phyloP scores from a whole-genome alignment of 2,888 invertebrate genomes.

The Drosophila mayaguana region DNA sequence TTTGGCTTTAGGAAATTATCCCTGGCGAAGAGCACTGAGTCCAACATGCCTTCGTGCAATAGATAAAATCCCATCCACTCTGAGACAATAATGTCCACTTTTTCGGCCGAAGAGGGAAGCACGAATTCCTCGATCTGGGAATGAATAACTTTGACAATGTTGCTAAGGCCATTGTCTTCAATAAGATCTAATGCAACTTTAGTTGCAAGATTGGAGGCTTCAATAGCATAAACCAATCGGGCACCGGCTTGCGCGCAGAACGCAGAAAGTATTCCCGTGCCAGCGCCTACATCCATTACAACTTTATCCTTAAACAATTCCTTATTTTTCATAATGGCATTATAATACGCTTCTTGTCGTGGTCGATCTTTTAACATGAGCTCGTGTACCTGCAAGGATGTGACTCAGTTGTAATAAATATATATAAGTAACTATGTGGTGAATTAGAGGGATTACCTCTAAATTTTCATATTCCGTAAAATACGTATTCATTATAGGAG shows the following conservation, averaged over 20 bases:
- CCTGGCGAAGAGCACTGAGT: slow-evolving; percentile 93
- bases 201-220: slow-evolving; percentile 91
- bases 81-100: slow-evolving; percentile 95
- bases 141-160: slow-evolving; percentile 88
- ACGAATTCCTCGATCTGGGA: slow-evolving; percentile 86
- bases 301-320: slow-evolving; percentile 90
- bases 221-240: slow-evolving; percentile 92
- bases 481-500: slow-evolving; percentile 85
- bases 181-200: slow-evolving; percentile 88
- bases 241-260: slow-evolving; percentile 96
- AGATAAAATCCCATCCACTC: slow-evolving; percentile 99
- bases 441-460: slow-evolving; percentile 86
- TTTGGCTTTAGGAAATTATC: slow-evolving; percentile 91
- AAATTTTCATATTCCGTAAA: slow-evolving; percentile 91
- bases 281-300: slow-evolving; percentile 94
- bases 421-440: neutral
- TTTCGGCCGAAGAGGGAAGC: slow-evolving; percentile 87
- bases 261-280: slow-evolving; percentile 94
- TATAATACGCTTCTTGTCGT: slow-evolving; percentile 91
- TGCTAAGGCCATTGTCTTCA: slow-evolving; percentile 89
- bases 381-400: slow-evolving; percentile 89
- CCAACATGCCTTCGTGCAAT: slow-evolving; percentile 97
- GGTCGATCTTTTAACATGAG: slow-evolving; percentile 92
- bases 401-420: neutral
- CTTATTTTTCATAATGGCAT: slow-evolving; percentile 90